A percentile compares a stretch with the other conserved stretches of the same genome.
Conservation (phyloP, 2,797 vertebrate species). For the Typhlichthys subterraneus region DNA sequence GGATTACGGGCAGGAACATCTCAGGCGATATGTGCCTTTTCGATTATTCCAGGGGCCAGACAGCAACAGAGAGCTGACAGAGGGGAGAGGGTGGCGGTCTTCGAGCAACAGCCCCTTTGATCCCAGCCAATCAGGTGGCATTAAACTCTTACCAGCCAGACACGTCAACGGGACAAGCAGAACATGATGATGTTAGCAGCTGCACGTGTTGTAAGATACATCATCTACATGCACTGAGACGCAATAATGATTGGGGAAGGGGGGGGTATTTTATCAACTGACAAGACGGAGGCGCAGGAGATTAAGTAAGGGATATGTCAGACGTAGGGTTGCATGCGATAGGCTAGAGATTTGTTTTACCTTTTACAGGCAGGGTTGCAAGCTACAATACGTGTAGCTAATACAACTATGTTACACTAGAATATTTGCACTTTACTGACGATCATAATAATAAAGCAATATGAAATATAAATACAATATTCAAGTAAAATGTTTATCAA, state of each 20-base stretch:
- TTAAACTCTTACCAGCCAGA: constrained; percentile 52
- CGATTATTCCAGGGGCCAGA: constrained; percentile 68
- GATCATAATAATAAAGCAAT: too few species aligned
- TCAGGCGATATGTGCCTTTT: constrained; percentile 66
- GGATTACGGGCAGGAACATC: constrained; percentile 40
- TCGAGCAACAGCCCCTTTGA: constrained; percentile 57
- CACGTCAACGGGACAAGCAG: constrained; percentile 48
- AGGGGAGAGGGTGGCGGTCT: constrained; percentile 56
- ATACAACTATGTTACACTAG: too few species aligned
- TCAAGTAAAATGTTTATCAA: too few species aligned
- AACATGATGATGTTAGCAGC: constrained; percentile 42
- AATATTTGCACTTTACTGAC: too few species aligned
- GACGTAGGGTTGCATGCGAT: constrained; percentile 48
- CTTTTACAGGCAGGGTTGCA: constrained; percentile 29
- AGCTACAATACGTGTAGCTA: neutral
- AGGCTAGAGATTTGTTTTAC: neutral
- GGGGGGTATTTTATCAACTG: constrained; percentile 70
- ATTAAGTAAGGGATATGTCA: constrained; percentile 63
- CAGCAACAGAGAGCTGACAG: constrained; percentile 40
- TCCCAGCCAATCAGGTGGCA: constrained; percentile 57
- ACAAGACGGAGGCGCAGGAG: constrained; percentile 52
- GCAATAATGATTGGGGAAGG: constrained; percentile 64
- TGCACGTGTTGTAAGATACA: constrained; percentile 59
- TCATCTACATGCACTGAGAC: constrained; percentile 66
- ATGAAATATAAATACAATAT: too few species aligned